Base-by-base conservation (phyloP, 2,113 vertebrate genomes). In the Cygnus buccinator region DNA sequence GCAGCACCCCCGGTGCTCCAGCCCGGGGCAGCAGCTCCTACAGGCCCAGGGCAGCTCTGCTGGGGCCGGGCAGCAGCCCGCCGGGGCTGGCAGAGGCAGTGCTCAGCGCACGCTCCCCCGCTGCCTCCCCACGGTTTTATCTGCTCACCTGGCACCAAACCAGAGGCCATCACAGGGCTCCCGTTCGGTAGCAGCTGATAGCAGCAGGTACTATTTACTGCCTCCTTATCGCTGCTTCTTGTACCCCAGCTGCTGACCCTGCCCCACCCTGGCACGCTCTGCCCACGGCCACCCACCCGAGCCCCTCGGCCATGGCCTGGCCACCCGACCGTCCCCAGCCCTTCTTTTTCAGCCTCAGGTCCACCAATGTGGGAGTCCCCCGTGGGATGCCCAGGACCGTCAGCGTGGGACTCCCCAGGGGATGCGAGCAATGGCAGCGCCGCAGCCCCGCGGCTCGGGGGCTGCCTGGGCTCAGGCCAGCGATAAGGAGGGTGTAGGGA, bases 41-140 rank as follows among this genome's bases (percentile, higher is more conserved):
- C 17, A 6, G 18, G 52, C 52, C 55, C 29, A 9, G 55, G 55
- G 54, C 54, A 50, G 23, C 57, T 10, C 46, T 44, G 44, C 33
- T 0, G 0, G 1, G 39, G 4, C 57, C 5, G 6, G 52, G 71
- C 12, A 55, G 52, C 3, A 1, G 43, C 31, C 67, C 0, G 2
- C 31, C 2, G 1, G 10, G 31, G 59, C 52, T 1, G 1, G 31
- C 48, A 18, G 20, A 44, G 25, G 14, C 5, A 62, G 25, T 15
- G 39, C 61, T 65, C 37, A 19, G 62, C 29, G 0, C 35, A 7
- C 2, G 12, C 52, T 15, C 0, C 0, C 0, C 71, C 18, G 7
- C 18, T 67, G 25, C 26, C 35, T 82, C 25, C 65, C 44, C 28
- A 9, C 26, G 0, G 0, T 48, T 48, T 92, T 93, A 84, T 61